Conservation (phyloP, 2,113 vertebrate species). For the Cricetomys ansorgei region DNA sequence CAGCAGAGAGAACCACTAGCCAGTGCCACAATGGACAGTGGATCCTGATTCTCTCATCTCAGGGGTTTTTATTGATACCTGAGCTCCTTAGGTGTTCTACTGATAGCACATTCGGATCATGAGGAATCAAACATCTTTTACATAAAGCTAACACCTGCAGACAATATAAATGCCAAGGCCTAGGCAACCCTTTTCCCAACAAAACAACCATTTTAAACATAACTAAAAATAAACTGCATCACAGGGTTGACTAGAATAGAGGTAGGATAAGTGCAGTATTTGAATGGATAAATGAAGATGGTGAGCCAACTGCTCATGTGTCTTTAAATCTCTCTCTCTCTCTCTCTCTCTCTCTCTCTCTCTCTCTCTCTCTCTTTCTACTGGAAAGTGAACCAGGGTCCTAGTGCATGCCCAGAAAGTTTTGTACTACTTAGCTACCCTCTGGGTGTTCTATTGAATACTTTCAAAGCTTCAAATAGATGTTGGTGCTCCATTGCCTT, state of each 20-base stretch:
- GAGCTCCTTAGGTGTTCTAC: no score
- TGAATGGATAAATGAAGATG: not conserved
- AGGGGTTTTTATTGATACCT: no score
- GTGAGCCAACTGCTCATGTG: not conserved
- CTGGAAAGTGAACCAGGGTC: not conserved
- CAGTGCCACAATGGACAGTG: no score
- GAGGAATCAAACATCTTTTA: no score
- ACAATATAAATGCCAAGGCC: no score
- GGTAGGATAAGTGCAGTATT: not conserved
- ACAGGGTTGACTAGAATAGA: not conserved
- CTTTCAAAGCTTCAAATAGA: not conserved
- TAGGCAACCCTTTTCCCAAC: no score
- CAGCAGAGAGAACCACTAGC: no score
- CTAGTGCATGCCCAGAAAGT: not conserved
- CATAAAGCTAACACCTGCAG: no score
- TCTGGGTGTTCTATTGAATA: not conserved
- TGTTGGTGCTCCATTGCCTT: not conserved
- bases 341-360: not conserved
- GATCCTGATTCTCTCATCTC: no score
- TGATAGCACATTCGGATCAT: no score
- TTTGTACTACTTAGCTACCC: not conserved
- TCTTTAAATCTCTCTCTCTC: not conserved
- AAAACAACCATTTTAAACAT: no score
- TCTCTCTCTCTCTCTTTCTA: not conserved
- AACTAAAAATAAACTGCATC: no score